Evolutionary conservation across 2,888 invertebrate genomes (phyloP), one percentile per base, ranked within the genome.

Genomic region (Cryptosula pallasiana): DNA sequence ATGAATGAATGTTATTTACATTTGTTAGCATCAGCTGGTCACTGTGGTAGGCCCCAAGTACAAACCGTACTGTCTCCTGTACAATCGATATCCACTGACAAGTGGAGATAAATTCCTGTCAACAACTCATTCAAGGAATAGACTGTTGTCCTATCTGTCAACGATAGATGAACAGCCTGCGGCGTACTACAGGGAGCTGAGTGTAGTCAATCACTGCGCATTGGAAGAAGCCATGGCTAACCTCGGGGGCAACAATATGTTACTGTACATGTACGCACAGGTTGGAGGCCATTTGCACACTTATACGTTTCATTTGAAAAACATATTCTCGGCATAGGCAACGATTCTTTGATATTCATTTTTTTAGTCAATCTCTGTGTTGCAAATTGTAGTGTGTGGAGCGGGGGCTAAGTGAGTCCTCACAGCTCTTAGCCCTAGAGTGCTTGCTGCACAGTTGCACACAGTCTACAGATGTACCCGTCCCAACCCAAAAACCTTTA

Each of bases 161-260:
- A 9, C 5, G 9, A n/a, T 13, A 34, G 63, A 63, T 27, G 63
- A 63, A 32, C 63, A 63, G 32, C 63, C 63, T 1, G 20, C 63
- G 13, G 63, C 63, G 13, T 63, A 63, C 32, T 63, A 32, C 63
- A 34, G 27, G 63, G 13, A 63, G 9, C 63, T 27, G 13, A 13
- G 5, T 32, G 27, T 32, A 9, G 63, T 63, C 13, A 13, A 63
- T 3, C 63, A 63, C 32, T 29, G 29, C 2, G 32, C 9, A 13
- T 32, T 63, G 34, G 63, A 63, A 32, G 63, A 63, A 27, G 63
- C 63, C 5, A 25, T 63, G 63, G 63, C 63, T 32, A 63, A 32
- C 32, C n/a, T 63, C 3, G 63, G 63, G 27, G 63, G 63, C 16
- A 27, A 13, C 25, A 9, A 63, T 32, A 5, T 27, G 2, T 32